Evolutionary conservation across 2,113 vertebrate species (phyloP).

Genomic region (mouse (Mus musculus)): GRCm39 chr6:74555501-74556000

Average conservation of each 20-base stretch:
- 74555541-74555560: neutral
- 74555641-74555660: slow-evolving; percentile 18
- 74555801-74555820: neutral
- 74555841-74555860: neutral
- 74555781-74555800: too few relatives aligned
- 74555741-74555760: neutral
- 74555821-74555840: neutral
- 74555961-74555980: too few relatives aligned
- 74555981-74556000: too few relatives aligned
- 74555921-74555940: too few relatives aligned
- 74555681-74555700: neutral
- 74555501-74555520: neutral
- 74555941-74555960: too few relatives aligned
- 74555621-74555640: neutral
- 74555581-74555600: neutral
- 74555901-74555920: neutral
- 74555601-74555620: neutral
- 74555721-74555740: neutral
- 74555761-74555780: neutral
- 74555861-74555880: slow-evolving; percentile 8
- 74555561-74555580: neutral
- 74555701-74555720: neutral
- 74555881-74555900: neutral
- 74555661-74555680: fast-evolving
- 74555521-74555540: neutral